A percentile compares a stretch with the other conserved stretches of the same genome.
These are phyloP conservation scores for Anthopleura xanthogrammica DNA, from an alignment of 92 coral and sea anemone genomes.

Conservation along the genomic window DNA sequence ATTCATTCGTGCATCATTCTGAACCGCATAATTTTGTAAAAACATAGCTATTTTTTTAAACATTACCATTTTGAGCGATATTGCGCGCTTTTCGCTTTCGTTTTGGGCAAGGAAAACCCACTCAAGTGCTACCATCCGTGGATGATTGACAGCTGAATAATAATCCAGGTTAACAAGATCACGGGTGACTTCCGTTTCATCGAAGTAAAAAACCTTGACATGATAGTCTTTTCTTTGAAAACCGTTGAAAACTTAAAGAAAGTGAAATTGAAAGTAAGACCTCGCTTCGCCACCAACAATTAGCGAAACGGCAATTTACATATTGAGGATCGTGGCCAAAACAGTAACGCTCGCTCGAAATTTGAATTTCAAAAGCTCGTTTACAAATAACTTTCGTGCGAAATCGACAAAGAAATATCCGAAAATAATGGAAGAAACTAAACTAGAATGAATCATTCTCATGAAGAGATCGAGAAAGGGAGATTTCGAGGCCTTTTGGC, in stretches of 20 bases:
- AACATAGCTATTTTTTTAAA: not conserved
- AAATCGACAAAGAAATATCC: not conserved
- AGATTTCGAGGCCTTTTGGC: not conserved
- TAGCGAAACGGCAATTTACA: conserved; percentile 13
- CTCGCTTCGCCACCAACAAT: not conserved
- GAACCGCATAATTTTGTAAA: not conserved
- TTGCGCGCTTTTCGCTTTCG: not conserved
- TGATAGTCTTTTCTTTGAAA: not conserved
- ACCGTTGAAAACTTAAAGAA: conserved; percentile 20
- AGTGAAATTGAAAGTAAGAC: not conserved
- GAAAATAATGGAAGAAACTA: not conserved
- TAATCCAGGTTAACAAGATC: not conserved
- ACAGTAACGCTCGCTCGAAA: conserved; percentile 30
- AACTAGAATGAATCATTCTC: not conserved
- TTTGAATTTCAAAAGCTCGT: conserved; percentile 36
- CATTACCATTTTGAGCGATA: not conserved
- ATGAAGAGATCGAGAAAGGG: not conserved
- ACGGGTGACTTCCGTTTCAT: conserved; percentile 29
- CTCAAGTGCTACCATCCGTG: conserved; percentile 14
- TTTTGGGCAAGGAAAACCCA: conserved; percentile 8
- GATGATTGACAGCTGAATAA: conserved; percentile 33
- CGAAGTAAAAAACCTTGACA: not conserved
- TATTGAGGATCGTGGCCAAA: conserved; percentile 4
- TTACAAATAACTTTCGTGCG: not conserved
- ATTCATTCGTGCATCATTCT: not conserved